phyloP scores from a whole-genome alignment of 1,140 invertebrate species.

The Drosophila kanapiae region DNA sequence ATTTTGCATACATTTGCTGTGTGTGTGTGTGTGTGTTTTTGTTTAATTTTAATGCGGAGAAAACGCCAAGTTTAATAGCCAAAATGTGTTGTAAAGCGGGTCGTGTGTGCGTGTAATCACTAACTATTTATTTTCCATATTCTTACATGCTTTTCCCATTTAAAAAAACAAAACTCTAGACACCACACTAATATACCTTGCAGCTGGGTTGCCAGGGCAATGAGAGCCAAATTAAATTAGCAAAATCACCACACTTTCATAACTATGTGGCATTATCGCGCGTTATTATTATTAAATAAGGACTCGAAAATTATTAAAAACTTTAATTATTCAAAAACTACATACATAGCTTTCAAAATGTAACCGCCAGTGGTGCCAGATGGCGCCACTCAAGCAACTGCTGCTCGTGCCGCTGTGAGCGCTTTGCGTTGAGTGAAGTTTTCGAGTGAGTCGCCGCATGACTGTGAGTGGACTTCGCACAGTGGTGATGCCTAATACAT shows the following conservation, averaged over 20 bases:
- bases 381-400: slow-evolving; percentile 5
- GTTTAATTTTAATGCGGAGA: slow-evolving; percentile 45
- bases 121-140: slow-evolving; percentile 46
- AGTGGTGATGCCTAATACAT: neutral
- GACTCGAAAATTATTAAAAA: neutral
- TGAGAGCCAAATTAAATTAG: too few species aligned
- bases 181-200: neutral
- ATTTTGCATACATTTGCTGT: slow-evolving; percentile 62
- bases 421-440: slow-evolving; percentile 14
- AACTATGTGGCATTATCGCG: neutral
- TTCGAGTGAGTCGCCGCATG: slow-evolving; percentile 18
- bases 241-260: neutral
- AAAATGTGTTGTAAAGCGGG: slow-evolving; percentile 54
- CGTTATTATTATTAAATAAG: neutral
- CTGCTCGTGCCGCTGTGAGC: slow-evolving; percentile 18
- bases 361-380: slow-evolving; percentile 14
- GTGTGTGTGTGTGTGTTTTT: neutral
- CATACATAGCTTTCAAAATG: neutral
- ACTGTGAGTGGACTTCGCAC: slow-evolving; percentile 27
- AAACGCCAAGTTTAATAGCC: slow-evolving; percentile 59
- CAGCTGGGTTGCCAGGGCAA: neutral
- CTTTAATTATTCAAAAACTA: slow-evolving; percentile 13
- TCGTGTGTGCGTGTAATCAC: slow-evolving; percentile 15
- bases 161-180: slow-evolving; percentile 10
- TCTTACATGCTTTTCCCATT: slow-evolving; percentile 70